Conservation (phyloP, 2,113 vertebrate species). For the Oostethus manadensis region DNA sequence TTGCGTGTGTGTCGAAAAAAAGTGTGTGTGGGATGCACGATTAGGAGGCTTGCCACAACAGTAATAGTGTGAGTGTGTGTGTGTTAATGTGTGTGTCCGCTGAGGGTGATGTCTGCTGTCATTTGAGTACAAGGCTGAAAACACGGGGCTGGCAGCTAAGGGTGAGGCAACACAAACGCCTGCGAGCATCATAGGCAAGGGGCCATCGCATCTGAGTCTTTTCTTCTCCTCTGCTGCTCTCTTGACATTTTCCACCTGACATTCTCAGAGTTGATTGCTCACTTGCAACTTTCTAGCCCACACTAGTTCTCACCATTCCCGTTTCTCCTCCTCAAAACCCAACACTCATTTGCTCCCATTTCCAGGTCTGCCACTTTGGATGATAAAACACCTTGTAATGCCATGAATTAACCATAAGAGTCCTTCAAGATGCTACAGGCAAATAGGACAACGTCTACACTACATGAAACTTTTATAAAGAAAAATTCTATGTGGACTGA, state of each 20-base stretch:
- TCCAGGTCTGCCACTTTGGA: conserved; percentile 2
- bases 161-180: conserved; percentile 45
- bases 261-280: conserved; percentile 16
- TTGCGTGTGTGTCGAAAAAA: conserved; percentile 22
- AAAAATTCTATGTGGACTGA: conserved; percentile 36
- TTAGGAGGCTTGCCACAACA: conserved; percentile 58
- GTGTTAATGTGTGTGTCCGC: conserved; percentile 25
- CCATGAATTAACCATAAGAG: conserved; percentile 40
- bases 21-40: conserved; percentile 45
- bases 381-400: conserved; percentile 9
- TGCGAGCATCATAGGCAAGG: conserved; percentile 31
- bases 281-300: conserved; percentile 18
- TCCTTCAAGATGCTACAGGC: conserved; percentile 29
- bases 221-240: conserved; percentile 14
- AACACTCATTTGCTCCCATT: background rate
- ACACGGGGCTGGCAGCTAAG: conserved; percentile 45
- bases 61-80: conserved; percentile 48
- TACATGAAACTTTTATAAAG: conserved; percentile 55
- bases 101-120: conserved; percentile 59
- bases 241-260: conserved; percentile 36
- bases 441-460: conserved; percentile 38
- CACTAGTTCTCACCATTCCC: conserved; percentile 1
- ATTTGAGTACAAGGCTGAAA: conserved; percentile 51
- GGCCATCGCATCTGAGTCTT: conserved; percentile 26
- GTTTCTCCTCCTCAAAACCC: background rate